Evolutionary conservation across 2,888 invertebrate genomes (phyloP).

Genomic region (Hirtodrosophila cameraria): DNA sequence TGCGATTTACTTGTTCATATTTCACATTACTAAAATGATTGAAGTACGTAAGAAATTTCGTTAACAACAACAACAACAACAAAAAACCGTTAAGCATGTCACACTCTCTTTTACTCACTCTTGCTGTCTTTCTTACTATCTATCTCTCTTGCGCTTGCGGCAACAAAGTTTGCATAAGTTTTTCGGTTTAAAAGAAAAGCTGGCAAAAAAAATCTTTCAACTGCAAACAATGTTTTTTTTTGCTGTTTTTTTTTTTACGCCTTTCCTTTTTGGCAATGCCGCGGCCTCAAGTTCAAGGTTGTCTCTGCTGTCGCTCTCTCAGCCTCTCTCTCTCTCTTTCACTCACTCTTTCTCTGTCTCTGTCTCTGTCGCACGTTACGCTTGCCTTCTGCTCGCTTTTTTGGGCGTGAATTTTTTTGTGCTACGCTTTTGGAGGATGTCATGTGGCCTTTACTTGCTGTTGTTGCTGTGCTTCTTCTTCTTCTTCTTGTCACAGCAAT

Average conservation of each 20-base stretch:
- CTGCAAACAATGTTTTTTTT: constrained; percentile 34
- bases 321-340: constrained; percentile 20
- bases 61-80: constrained; percentile 11
- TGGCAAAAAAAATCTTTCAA: constrained; percentile 30
- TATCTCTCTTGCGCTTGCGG: background rate
- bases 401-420: constrained; percentile 61
- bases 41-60: constrained; percentile 56
- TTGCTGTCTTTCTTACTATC: background rate
- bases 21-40: constrained; percentile 54
- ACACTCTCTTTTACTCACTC: constrained; percentile 1
- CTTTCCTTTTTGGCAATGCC: constrained; percentile 54
- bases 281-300: constrained; percentile 70
- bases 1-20: constrained; percentile 19
- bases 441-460: constrained; percentile 40
- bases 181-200: constrained; percentile 10
- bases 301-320: constrained; percentile 38
- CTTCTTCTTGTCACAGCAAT: constrained; percentile 17
- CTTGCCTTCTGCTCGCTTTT: constrained; percentile 29
- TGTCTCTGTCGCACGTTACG: constrained; percentile 4
- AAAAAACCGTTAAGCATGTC: background rate
- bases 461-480: constrained; percentile 17
- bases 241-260: constrained; percentile 37
- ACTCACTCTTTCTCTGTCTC: constrained; percentile 16
- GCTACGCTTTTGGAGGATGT: constrained; percentile 48
- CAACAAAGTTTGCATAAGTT: constrained; percentile 58